These are phyloP conservation scores for Cydia fagiglandana DNA, from an alignment of 1,140 invertebrate genomes.

Conservation along the genomic window DNA sequence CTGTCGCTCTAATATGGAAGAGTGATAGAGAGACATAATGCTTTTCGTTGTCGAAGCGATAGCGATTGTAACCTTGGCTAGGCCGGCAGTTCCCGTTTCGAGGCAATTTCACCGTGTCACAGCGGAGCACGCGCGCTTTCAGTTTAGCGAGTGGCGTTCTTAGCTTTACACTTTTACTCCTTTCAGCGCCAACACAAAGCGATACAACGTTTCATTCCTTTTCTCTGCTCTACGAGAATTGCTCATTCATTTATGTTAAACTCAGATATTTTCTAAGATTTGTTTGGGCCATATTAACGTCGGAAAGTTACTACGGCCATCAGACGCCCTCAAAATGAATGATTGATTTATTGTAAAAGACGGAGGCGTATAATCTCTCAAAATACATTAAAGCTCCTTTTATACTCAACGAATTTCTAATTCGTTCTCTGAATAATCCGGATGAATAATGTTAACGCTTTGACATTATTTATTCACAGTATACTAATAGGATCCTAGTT, in stretches of 20 bases:
- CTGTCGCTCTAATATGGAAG: too few relatives aligned
- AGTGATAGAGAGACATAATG: too few relatives aligned
- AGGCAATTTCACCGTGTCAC: conserved; percentile 30
- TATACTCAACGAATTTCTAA: neutral
- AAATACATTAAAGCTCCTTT: neutral
- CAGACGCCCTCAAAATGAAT: neutral
- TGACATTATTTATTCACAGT: conserved; percentile 4
- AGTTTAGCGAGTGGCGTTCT: conserved; percentile 29
- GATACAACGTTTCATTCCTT: conserved; percentile 19
- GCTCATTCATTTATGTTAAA: conserved; percentile 19
- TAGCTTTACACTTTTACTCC: conserved; percentile 24
- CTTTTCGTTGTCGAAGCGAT: too few relatives aligned
- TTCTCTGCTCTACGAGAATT: neutral
- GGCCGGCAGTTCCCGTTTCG: conserved; percentile 27
- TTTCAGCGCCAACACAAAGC: conserved; percentile 20
- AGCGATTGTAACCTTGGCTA: too few relatives aligned
- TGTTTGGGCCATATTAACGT: neutral
- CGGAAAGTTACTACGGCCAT: neutral
- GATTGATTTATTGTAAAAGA: conserved; percentile 5
- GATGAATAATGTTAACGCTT: neutral
- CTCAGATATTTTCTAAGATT: neutral
- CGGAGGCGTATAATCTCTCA: neutral
- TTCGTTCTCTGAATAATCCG: conserved; percentile 1
- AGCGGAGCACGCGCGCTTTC: conserved; percentile 11
- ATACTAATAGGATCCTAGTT: conserved; percentile 21